Conservation (phyloP, 2,797 vertebrate genomes). For the Coranthus polyacanthus region DNA sequence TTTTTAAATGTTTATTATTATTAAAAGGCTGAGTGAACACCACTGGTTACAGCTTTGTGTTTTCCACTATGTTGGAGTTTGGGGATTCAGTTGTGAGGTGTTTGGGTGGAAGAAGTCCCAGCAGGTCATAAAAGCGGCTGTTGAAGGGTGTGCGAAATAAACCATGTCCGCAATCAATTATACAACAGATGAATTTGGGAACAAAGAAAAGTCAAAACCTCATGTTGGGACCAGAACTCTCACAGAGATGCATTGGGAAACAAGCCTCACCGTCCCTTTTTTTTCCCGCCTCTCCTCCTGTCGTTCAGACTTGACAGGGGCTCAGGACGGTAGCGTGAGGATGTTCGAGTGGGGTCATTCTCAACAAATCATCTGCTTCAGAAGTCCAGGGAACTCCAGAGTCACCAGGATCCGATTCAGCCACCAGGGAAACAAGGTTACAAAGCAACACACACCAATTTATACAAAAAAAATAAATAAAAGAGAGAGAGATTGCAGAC, state of each 20-base stretch:
- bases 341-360: conserved; percentile 99
- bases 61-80: conserved; percentile 35
- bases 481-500: not conserved
- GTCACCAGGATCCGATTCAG: conserved; percentile 97
- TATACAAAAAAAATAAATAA: too few relatives aligned
- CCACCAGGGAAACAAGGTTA: conserved; percentile 98
- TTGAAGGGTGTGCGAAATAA: conserved; percentile 31
- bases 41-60: conserved; percentile 21
- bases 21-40: conserved; percentile 30
- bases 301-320: conserved; percentile 93
- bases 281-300: not conserved
- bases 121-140: not conserved
- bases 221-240: conserved; percentile 30
- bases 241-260: conserved; percentile 3
- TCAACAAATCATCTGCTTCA: conserved; percentile 97
- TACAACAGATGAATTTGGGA: conserved; percentile 31
- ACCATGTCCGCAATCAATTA: conserved; percentile 38
- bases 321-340: conserved; percentile 97
- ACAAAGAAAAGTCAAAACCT: conserved; percentile 29
- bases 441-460: not conserved
- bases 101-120: conserved; percentile 39
- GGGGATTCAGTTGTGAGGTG: conserved; percentile 20
- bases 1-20: conserved; percentile 30
- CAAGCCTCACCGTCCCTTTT: not conserved
- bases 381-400: conserved; percentile 94